Evolutionary conservation across 2,113 vertebrate species (phyloP), one percentile per base, ranked within the genome.

Genomic region (Lagenorhynchus albirostris): DNA sequence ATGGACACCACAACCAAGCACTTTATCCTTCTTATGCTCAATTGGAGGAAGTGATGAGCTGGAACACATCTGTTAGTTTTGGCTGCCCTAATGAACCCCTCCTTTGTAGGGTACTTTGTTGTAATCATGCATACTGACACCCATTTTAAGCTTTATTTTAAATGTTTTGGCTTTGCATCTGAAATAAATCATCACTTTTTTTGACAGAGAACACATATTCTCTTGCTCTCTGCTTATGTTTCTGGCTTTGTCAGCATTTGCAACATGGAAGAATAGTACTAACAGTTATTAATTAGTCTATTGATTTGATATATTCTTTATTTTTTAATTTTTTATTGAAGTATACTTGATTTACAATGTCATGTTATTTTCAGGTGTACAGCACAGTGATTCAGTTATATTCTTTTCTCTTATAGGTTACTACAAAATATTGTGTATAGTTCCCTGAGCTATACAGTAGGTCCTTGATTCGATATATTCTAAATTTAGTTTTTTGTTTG

Each of bases 11-110:
- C 67, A 96, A 10, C 92, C 96, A 97, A 96, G 63, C 38, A 94
- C 80, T 96, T 97, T 71, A 84, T 93, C 80, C 95, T 82, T 89
- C 88, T 86, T 94, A 6, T 58, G 81, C 88, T 96, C 96, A 87
- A 3, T 96, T 98, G 94, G 65, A 96, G 97, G 86, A 97, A 87
- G 2, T 94, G 93, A 98, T 97, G 98, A 97, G 17, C 67, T 98
- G 83, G 65, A 96, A 91, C 87, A 86, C 82, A 70, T 92, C 38
- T 97, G 91, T 86, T 97, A 91, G 38, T 29, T 96, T 94, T 94
- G 76, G 21, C 70, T 97, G 23, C 53, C 68, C 80, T 94, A 55
- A 36, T 0, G 15, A 77, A 60, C 6, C 17, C 13, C 55, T 97
- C n/a, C 83, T 95, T 88, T 95, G n/a, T 36, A 96, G 62, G 0